These are phyloP conservation scores for Hyperoplus lanceolatus DNA, from an alignment of 2,797 vertebrate genomes.

Conservation along the genomic window DNA sequence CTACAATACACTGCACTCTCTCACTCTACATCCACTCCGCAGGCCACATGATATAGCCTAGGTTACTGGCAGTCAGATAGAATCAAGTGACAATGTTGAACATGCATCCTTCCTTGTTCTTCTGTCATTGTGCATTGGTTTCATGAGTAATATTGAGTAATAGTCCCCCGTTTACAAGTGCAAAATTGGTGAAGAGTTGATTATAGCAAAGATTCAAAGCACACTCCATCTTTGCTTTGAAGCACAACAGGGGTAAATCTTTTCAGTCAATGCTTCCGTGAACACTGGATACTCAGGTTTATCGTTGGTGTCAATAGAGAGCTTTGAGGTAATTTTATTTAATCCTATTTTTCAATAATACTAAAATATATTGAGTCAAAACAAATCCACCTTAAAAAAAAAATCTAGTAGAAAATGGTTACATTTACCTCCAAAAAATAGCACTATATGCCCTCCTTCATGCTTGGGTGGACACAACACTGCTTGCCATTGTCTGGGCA, in stretches of 20 bases:
- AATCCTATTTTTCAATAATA: conserved; percentile 56
- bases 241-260: conserved; percentile 44
- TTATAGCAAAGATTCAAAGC: conserved; percentile 48
- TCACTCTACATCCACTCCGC: background rate
- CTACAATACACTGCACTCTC: background rate
- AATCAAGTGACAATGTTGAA: conserved; percentile 12
- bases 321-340: conserved; percentile 41
- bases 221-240: conserved; percentile 46
- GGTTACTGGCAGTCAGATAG: background rate
- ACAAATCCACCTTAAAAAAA: background rate
- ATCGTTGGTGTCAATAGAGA: conserved; percentile 36
- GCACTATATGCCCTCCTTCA: background rate
- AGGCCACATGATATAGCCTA: background rate
- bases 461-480: conserved; percentile 22
- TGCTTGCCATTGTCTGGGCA: conserved; percentile 30
- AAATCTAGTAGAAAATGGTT: conserved; percentile 11
- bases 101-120: conserved; percentile 26
- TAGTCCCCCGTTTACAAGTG: conserved; percentile 30
- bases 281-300: conserved; percentile 45
- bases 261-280: conserved; percentile 48
- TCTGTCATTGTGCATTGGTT: conserved; percentile 30
- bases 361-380: conserved; percentile 20
- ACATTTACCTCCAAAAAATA: conserved; percentile 2
- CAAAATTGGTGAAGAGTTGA: conserved; percentile 54
- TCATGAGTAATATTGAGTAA: conserved; percentile 45